Conservation (phyloP, 2,113 vertebrate genomes). For the Euleptes europaea region DNA sequence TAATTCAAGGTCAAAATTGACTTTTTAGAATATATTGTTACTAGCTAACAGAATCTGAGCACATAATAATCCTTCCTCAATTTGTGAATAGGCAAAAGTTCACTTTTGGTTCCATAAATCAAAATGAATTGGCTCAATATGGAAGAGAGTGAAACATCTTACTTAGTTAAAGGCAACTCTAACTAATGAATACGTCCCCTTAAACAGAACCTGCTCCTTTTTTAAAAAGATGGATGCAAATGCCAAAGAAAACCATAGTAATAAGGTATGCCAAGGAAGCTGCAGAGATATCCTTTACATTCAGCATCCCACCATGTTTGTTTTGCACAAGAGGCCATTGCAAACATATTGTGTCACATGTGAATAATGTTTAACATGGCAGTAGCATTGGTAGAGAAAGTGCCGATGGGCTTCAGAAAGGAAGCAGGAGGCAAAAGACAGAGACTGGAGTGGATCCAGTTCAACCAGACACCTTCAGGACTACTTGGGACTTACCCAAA, state of each 20-base stretch:
- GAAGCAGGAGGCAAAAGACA: not conserved
- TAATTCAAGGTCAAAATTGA: constrained; percentile 39
- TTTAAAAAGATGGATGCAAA: not conserved
- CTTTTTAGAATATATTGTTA: constrained; percentile 21
- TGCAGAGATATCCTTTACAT: not conserved
- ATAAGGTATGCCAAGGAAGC: not conserved
- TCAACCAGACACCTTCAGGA: not conserved
- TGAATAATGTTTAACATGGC: not conserved
- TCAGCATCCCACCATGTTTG: not conserved
- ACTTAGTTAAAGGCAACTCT: not conserved
- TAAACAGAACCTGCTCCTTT: not conserved
- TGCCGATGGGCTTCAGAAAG: not conserved
- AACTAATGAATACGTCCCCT: not conserved
- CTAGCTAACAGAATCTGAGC: not conserved
- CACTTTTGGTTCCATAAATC: not conserved
- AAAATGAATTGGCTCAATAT: not conserved
- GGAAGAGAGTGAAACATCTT: not conserved
- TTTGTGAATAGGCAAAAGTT: not conserved
- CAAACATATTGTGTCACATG: not conserved
- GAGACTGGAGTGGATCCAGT: not conserved
- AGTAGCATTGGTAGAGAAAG: not conserved
- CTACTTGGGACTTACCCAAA: not conserved
- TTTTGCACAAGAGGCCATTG: not conserved
- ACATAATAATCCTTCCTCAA: not conserved
- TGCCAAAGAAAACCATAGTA: not conserved